A percentile compares a stretch with the other conserved stretches of the same genome.
Evolutionary conservation across 2,113 vertebrate species (phyloP).

Genomic region (Neopipo cinnamomea): DNA sequence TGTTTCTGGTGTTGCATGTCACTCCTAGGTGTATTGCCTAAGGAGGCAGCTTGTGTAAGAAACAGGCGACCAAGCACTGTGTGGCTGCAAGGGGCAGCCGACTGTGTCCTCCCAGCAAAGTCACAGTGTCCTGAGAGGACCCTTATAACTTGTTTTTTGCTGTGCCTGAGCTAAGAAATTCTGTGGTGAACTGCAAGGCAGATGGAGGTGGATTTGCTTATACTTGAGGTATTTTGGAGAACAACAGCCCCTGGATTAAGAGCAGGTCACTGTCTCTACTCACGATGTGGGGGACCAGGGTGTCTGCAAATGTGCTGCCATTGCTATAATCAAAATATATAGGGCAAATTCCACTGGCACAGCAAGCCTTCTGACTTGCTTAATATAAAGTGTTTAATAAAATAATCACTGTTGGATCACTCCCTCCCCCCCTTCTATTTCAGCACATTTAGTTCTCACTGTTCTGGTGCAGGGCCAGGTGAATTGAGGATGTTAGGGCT

Average conservation of each 20-base stretch:
- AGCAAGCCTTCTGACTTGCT: neutral
- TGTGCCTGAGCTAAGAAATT: neutral
- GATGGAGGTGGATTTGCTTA: neutral
- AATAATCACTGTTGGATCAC: neutral
- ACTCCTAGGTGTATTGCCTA: conserved; percentile 3
- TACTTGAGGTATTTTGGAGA: neutral
- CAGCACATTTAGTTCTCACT: neutral
- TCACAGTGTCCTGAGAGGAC: neutral
- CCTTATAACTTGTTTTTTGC: neutral
- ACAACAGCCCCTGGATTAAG: neutral
- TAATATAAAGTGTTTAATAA: neutral
- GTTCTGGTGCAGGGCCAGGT: neutral
- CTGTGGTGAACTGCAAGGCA: neutral
- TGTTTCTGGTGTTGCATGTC: neutral
- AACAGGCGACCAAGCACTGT: neutral
- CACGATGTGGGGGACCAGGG: neutral
- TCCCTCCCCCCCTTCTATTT: neutral
- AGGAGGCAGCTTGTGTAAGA: neutral
- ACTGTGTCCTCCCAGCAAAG: neutral
- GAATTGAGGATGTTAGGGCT: neutral
- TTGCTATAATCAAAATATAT: neutral
- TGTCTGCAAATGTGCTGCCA: neutral
- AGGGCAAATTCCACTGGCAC: neutral
- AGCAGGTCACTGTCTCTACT: neutral
- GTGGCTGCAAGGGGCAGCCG: neutral